A percentile compares a stretch with the other conserved stretches of the same genome.
phyloP scores from a whole-genome alignment of 2,888 invertebrate genomes.

The Cordilura impudica region DNA sequence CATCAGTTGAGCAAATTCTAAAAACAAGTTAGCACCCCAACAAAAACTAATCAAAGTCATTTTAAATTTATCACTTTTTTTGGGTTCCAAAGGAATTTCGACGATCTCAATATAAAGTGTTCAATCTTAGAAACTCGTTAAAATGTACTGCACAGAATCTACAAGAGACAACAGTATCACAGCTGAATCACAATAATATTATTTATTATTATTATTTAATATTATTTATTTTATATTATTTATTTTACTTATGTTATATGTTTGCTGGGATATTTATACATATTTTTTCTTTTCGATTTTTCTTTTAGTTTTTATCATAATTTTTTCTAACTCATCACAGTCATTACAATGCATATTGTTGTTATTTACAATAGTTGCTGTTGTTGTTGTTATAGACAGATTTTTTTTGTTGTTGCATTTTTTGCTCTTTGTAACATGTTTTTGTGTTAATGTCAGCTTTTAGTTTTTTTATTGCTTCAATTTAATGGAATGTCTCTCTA shows the following conservation, averaged over 20 bases:
- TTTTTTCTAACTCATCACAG: constrained; percentile 44
- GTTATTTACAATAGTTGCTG: constrained; percentile 33
- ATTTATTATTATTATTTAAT: too few species aligned
- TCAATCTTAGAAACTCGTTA: too few species aligned
- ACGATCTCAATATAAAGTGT: too few species aligned
- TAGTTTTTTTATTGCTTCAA: not conserved
- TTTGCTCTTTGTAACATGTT: not conserved
- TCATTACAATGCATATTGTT: constrained; percentile 51
- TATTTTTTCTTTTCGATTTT: constrained; percentile 15
- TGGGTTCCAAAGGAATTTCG: too few species aligned
- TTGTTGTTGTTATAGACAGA: not conserved
- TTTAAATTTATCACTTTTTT: too few species aligned
- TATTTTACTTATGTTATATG: too few species aligned
- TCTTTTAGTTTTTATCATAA: not conserved
- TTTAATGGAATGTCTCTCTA: constrained; percentile 14
- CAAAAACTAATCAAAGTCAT: too few species aligned
- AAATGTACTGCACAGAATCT: too few species aligned
- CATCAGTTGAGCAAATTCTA: constrained; percentile 24
- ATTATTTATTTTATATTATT: too few species aligned
- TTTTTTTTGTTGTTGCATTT: not conserved
- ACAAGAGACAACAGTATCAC: too few species aligned
- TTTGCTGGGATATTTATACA: constrained; percentile 14
- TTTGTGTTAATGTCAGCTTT: constrained; percentile 3
- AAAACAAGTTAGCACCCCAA: not conserved
- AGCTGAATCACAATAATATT: too few species aligned